Conservation (phyloP, 2,888 invertebrate species). For the Stenolophus ochropezus region DNA sequence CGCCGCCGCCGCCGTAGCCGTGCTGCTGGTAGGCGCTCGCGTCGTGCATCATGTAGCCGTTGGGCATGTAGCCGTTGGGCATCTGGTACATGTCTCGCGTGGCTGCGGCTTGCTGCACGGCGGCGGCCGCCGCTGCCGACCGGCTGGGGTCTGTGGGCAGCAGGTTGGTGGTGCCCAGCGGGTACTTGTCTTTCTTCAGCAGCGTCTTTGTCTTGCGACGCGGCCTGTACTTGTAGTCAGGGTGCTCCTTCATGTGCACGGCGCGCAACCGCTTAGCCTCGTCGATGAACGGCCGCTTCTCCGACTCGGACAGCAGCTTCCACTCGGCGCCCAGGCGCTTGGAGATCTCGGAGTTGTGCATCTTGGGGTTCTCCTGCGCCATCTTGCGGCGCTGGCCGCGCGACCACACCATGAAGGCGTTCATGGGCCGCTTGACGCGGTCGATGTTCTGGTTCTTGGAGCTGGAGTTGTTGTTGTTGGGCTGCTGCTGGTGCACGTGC, state of each 20-base stretch:
- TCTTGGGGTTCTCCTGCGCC: slow-evolving; percentile 99
- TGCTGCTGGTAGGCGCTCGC: slow-evolving; percentile 88
- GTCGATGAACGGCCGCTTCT: slow-evolving; percentile 98
- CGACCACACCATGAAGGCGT: slow-evolving; percentile 99
- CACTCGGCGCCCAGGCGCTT: slow-evolving; percentile 98
- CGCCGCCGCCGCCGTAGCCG: slow-evolving; percentile 79
- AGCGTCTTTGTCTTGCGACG: slow-evolving; percentile 97
- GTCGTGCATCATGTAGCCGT: slow-evolving; percentile 95
- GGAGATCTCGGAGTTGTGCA: slow-evolving; percentile 99
- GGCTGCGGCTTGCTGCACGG: slow-evolving; percentile 80
- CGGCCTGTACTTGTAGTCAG: slow-evolving; percentile 98
- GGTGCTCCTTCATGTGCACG: slow-evolving; percentile 99
- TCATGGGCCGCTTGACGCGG: slow-evolving; percentile 99
- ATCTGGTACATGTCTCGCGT: slow-evolving; percentile 89
- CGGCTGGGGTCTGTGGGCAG: slow-evolving; percentile 75
- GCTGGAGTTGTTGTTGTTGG: slow-evolving; percentile 81
- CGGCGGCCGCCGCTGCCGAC: slow-evolving; percentile 75
- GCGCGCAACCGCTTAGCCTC: slow-evolving; percentile 98
- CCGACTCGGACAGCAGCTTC: slow-evolving; percentile 95
- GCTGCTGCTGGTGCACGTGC: slow-evolving; percentile 71
- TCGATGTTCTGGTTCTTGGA: slow-evolving; percentile 89
- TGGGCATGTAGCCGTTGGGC: slow-evolving; percentile 97
- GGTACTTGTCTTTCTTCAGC: slow-evolving; percentile 96
- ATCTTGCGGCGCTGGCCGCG: slow-evolving; percentile 97
- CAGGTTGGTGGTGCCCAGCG: slow-evolving; percentile 81